Evolutionary conservation across 2,888 invertebrate genomes (phyloP), one percentile per base, ranked within the genome.

Genomic region (Hirtodrosophila confusa): DNA sequence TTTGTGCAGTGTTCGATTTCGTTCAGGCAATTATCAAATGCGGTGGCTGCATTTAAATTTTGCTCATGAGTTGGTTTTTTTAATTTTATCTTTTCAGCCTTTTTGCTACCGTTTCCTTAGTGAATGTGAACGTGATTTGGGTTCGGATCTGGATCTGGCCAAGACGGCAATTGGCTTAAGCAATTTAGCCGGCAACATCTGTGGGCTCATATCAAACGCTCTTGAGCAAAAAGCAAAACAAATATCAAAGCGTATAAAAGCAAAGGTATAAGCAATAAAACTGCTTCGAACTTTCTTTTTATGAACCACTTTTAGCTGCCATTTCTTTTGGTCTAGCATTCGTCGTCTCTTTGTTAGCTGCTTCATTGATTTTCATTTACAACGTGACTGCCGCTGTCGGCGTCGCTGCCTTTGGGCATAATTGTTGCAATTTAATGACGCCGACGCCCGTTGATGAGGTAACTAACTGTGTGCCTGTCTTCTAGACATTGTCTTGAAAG

Each of bases 301-400:
- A 73, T 86, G 77, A 69, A 82, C 69, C 75, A 84, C 69, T 75
- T 84, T 86, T 67, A 75, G 79, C 86, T 53, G 64, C 61, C 72
- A 67, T 75, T 85, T 66, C 78, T 79, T 17, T 79, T 78, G 67
- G 43, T 48, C 78, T 56, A 71, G 61, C 77, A 79, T 75, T 82
- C 69, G 77, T 48, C 41, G 74, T 49, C 47, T 53, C 55, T 65
- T 72, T 69, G 76, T 79, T 56, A 63, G 75, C 68, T 64, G 87
- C 80, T 80, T 86, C 87, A 85, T 85, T 86, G 85, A 70, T 78
- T 82, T 86, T 75, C 80, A 70, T 84, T 78, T 78, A 69, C 75
- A 49, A 58, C 37, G 63, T 35, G 12, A 29, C 47, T 27, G 41
- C 35, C 35, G 55, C 23, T 9, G 45, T 24, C 39, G 17, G 17